Evolutionary conservation across 2,113 vertebrate species (phyloP).

Genomic region (Myotis yumanensis): DNA sequence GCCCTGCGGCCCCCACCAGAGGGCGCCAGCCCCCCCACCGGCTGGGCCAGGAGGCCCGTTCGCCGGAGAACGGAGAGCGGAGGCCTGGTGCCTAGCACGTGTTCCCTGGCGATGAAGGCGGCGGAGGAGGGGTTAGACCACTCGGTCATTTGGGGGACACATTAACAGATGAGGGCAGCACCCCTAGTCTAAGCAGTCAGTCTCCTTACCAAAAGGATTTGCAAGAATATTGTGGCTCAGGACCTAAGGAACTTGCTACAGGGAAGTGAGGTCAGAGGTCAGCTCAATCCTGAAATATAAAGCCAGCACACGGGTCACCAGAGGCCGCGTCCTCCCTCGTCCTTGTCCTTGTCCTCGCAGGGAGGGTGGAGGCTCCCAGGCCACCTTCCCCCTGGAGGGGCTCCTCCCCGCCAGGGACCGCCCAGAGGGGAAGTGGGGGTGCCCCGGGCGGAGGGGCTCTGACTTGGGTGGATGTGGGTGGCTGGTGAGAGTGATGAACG

Average conservation of each 20-base stretch:
- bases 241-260: constrained; percentile 88
- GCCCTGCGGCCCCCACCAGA: neutral
- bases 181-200: constrained; percentile 78
- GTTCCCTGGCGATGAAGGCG: constrained; percentile 69
- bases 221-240: constrained; percentile 86
- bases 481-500: neutral
- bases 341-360: neutral
- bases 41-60: neutral
- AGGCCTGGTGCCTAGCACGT: neutral
- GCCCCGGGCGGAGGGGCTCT: neutral
- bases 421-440: neutral
- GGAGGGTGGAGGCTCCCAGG: neutral
- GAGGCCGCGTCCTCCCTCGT: constrained; percentile 1
- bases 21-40: neutral
- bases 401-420: neutral
- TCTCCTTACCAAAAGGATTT: constrained; percentile 88
- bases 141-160: constrained; percentile 57
- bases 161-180: constrained; percentile 70
- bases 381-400: neutral
- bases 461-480: neutral
- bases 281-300: constrained; percentile 92
- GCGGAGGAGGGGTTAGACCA: neutral
- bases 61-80: constrained; percentile 30
- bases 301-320: constrained; percentile 84
- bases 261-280: constrained; percentile 91